phyloP scores from a whole-genome alignment of 1,140 invertebrate species.

The Helicoverpa zea region DNA sequence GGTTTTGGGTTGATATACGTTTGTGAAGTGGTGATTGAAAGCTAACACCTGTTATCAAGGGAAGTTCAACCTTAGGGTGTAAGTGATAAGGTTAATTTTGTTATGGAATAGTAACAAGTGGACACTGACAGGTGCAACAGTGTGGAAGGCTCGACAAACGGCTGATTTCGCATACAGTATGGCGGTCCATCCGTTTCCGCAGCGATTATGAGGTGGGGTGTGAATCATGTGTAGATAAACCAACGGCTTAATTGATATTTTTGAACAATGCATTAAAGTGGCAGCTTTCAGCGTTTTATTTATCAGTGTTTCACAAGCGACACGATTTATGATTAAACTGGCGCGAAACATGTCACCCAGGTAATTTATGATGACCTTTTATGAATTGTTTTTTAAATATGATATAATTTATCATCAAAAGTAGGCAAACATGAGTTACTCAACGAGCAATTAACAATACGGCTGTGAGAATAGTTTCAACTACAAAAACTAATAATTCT shows the following conservation, averaged over 20 bases:
- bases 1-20: constrained; percentile 48
- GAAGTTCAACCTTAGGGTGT: constrained; percentile 30
- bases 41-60: constrained; percentile 8
- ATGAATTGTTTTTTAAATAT: no score
- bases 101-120: constrained; percentile 55
- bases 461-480: no score
- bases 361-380: no score
- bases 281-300: not conserved
- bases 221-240: constrained; percentile 47
- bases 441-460: no score
- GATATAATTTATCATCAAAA: no score
- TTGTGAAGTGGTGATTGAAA: constrained; percentile 50
- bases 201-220: constrained; percentile 66
- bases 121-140: constrained; percentile 79
- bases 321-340: not conserved
- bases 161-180: constrained; percentile 81
- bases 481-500: no score
- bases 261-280: constrained; percentile 22
- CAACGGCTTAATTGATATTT: constrained; percentile 36
- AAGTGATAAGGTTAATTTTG: constrained; percentile 52
- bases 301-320: not conserved
- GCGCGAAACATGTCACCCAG: no score
- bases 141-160: constrained; percentile 80
- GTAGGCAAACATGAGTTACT: no score
- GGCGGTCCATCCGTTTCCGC: constrained; percentile 79